These are phyloP conservation scores for Pimephales promelas DNA, from an alignment of 2,113 vertebrate species.

Conservation along the genomic window DNA sequence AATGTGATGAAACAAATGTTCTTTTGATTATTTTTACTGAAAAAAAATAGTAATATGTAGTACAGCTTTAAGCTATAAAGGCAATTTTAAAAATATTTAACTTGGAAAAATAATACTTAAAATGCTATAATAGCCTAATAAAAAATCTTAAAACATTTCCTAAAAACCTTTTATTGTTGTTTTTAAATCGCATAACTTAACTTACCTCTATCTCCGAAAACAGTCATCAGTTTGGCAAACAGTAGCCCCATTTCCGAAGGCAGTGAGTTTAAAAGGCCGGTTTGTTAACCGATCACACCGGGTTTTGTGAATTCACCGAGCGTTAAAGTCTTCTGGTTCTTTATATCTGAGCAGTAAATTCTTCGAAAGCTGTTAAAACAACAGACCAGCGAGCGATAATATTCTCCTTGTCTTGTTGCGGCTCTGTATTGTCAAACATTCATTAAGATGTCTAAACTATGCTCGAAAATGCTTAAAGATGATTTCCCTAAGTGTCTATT, in stretches of 20 bases:
- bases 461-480: background rate
- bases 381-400: background rate
- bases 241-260: constrained; percentile 72
- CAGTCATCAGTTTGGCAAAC: constrained; percentile 76
- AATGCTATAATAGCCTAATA: background rate
- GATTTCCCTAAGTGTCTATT: too few relatives aligned
- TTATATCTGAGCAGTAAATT: background rate
- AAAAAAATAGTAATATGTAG: background rate
- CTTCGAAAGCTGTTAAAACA: background rate
- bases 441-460: background rate
- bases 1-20: background rate
- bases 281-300: background rate
- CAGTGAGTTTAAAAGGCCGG: background rate
- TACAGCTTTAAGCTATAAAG: background rate
- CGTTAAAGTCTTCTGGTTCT: background rate
- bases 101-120: background rate
- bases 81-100: background rate
- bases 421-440: background rate
- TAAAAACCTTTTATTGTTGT: too few relatives aligned
- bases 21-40: background rate
- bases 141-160: background rate
- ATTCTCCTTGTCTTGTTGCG: background rate
- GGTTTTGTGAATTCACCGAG: background rate
- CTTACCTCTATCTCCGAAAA: constrained; percentile 78
- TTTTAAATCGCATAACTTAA: background rate